Evolutionary conservation across 2,113 vertebrate species (phyloP), one percentile per base, ranked within the genome.

Genomic region (Ursus arctos): DNA sequence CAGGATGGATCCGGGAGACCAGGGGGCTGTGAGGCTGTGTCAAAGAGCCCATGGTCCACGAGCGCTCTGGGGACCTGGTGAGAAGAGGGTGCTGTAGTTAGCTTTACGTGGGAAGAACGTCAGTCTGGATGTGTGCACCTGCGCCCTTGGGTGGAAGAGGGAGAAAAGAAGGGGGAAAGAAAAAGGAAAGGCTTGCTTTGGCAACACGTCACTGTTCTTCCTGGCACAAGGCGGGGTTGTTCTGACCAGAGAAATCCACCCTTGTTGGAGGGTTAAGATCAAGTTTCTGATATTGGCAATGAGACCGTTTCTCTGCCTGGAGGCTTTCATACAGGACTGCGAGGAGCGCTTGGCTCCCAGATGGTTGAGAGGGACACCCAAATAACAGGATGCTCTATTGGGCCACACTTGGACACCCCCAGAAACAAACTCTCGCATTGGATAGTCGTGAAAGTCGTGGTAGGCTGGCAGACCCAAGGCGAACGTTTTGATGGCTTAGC

Each of bases 191-290:
- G 8, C 31, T 47, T 7, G 16, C 57, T 67, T 12, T 59, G 43
- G 24, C 16, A 31, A 65, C n/a, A 7, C 6, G 2, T 80, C 74
- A 0, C 36, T 0, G 15, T 49, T n/a, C 51, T 77, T 33, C 82
- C 69, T 80, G 93, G 91, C 57, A 19, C 2, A 0, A 33, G 47
- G 80, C 12, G 36, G 76, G 18, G 0, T 65, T 57, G 15, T 43
- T 90, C 15, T 33, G 65, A 80, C 53, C 65, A 79, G 77, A 31
- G 84, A 95, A 51, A 51, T 55, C 53, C 16, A 9, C 33, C 88
- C 61, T 61, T 59, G 59, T 65, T 57, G 63, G 86, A 92, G 67
- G 69, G 93, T 93, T 91, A 79, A 76, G 93, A 91, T 91, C 71
- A 57, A 82, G 65, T 79, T 93, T 88, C 79, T 59, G 77, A 93